A percentile compares a stretch with the other conserved stretches of the same genome.
phyloP scores from a whole-genome alignment of 2,113 vertebrate genomes.

The Gracilinanus agilis region DNA sequence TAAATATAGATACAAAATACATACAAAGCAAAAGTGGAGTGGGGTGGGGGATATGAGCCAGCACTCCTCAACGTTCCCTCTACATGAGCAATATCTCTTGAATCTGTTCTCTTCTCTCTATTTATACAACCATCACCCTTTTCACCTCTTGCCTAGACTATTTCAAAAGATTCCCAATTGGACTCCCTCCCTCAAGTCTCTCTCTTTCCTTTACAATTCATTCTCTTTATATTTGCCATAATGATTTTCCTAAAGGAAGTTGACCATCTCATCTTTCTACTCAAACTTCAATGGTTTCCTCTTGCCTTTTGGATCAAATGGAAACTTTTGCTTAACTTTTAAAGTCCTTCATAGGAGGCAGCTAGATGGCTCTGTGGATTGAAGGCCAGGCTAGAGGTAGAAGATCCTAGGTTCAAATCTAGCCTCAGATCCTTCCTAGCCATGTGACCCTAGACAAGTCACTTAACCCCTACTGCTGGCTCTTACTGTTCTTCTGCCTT shows the following conservation, averaged over 20 bases:
- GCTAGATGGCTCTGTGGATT: too few species aligned
- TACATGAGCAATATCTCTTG: background rate
- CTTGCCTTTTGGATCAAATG: background rate
- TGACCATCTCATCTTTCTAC: background rate
- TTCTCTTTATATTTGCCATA: background rate
- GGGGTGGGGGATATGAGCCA: background rate
- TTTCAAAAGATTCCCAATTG: background rate
- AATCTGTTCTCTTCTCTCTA: background rate
- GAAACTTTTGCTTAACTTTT: background rate
- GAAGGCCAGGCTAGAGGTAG: too few species aligned
- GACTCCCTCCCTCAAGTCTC: background rate
- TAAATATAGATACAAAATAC: background rate
- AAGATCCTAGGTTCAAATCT: too few species aligned
- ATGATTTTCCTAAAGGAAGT: background rate
- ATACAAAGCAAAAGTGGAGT: background rate
- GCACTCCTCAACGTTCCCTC: background rate
- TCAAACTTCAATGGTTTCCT: background rate
- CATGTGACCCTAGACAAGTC: too few species aligned
- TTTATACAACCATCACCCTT: background rate
- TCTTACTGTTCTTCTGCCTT: too few species aligned
- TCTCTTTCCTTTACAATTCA: background rate
- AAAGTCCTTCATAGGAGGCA: background rate
- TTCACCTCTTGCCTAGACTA: background rate
- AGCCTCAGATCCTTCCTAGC: too few species aligned
- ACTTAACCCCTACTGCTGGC: too few species aligned